Percentiles rank a stretch among this genome's conserved stretches.
Conservation (phyloP, 2,888 invertebrate species). For the Dyspetes luteomarginatus region DNA sequence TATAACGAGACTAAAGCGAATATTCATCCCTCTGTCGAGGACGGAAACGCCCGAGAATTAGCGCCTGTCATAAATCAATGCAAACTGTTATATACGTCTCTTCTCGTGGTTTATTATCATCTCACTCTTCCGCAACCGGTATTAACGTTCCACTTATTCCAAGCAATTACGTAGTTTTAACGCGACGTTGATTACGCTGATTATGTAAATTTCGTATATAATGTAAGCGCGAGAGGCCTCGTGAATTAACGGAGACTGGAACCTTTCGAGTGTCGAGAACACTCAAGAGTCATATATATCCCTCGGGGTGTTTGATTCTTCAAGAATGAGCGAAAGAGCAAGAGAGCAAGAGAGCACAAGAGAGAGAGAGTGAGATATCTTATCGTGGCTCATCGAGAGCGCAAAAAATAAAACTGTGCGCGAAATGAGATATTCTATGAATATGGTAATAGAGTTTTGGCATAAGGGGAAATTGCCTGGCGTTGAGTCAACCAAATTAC, state of each 20-base stretch:
- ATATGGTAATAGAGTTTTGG: conserved; percentile 74
- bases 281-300: conserved; percentile 15
- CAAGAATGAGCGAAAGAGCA: conserved; percentile 10
- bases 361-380: conserved; percentile 27
- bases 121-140: neutral
- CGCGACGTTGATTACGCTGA: conserved; percentile 64
- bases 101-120: conserved; percentile 20
- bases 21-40: conserved; percentile 48
- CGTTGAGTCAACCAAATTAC: conserved; percentile 68
- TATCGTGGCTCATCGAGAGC: conserved; percentile 51
- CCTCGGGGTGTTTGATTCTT: conserved; percentile 58
- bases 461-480: conserved; percentile 66
- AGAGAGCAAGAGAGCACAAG: neutral
- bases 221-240: conserved; percentile 34
- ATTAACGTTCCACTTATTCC: conserved; percentile 34
- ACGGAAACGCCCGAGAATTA: conserved; percentile 59
- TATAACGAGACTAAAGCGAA: conserved; percentile 16
- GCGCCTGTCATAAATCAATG: conserved; percentile 61
- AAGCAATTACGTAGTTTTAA: conserved; percentile 60
- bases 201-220: conserved; percentile 59
- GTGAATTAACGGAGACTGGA: conserved; percentile 38
- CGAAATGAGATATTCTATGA: conserved; percentile 67
- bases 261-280: conserved; percentile 31
- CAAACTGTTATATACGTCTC: conserved; percentile 45
- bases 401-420: neutral